phyloP scores from a whole-genome alignment of 2,888 invertebrate species.

The Zhuqinia jingwanae region DNA sequence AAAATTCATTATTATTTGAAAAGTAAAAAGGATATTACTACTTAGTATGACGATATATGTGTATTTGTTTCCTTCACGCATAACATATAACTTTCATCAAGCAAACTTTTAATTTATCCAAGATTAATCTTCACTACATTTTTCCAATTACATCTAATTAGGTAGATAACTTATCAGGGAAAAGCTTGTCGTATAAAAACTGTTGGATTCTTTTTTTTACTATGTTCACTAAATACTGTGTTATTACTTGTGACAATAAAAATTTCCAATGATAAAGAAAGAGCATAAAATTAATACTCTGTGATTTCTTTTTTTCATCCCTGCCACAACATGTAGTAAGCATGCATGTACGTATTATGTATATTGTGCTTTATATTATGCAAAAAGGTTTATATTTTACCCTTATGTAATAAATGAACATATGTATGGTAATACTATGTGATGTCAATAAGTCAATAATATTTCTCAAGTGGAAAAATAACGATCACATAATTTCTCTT shows the following conservation, averaged over 20 bases:
- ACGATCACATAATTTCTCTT: conserved; percentile 3
- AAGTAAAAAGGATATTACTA: background rate
- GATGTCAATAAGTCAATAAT: conserved; percentile 12
- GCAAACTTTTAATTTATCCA: background rate
- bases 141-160: conserved; percentile 13
- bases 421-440: background rate
- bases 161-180: background rate
- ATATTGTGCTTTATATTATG: no score
- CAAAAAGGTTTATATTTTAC: background rate
- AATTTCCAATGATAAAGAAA: background rate
- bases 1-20: conserved; percentile 5
- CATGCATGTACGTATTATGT: no score
- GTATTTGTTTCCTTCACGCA: no score
- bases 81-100: no score
- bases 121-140: background rate
- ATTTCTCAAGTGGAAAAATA: conserved; percentile 1
- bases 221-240: background rate
- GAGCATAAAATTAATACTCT: background rate
- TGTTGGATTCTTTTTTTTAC: background rate
- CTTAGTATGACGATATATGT: background rate
- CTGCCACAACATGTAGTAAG: no score
- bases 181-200: background rate
- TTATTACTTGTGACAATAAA: background rate
- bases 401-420: background rate
- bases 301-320: no score